Conservation (phyloP, 1,140 invertebrate species). For the Hylaeus anthracinus region DNA sequence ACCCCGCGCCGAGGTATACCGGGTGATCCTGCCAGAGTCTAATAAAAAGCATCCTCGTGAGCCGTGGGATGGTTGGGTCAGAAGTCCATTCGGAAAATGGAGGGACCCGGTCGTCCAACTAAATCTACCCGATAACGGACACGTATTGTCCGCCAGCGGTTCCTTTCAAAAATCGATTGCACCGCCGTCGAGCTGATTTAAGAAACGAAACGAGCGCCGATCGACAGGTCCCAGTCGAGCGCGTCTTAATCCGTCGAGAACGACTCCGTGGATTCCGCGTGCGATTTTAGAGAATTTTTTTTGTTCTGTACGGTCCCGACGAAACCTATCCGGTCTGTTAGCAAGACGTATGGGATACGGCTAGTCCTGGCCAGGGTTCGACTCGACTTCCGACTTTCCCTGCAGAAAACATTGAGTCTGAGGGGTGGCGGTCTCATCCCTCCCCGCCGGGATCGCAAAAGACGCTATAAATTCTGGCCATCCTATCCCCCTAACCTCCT, state of each 20-base stretch:
- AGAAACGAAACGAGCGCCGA: slow-evolving; percentile 45
- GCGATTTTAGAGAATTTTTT: slow-evolving; percentile 70
- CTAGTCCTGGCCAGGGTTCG: slow-evolving; percentile 79
- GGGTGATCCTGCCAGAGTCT: slow-evolving; percentile 77
- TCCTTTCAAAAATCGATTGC: slow-evolving; percentile 38
- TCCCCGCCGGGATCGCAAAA: slow-evolving; percentile 67
- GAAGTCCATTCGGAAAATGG: slow-evolving; percentile 81
- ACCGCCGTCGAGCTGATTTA: slow-evolving; percentile 8
- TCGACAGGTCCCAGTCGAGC: not conserved
- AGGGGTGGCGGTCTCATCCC: slow-evolving; percentile 70
- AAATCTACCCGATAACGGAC: slow-evolving; percentile 79
- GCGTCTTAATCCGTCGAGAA: too few species aligned
- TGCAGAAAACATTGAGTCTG: slow-evolving; percentile 81
- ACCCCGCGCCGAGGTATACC: slow-evolving; percentile 38
- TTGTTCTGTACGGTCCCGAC: slow-evolving; percentile 50
- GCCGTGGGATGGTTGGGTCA: slow-evolving; percentile 73
- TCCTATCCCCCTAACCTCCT: slow-evolving; percentile 37
- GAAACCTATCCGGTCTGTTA: slow-evolving; percentile 76
- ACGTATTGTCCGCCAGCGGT: slow-evolving; percentile 72
- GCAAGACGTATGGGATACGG: slow-evolving; percentile 79
- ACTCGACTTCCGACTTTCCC: slow-evolving; percentile 80
- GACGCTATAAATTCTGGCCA: slow-evolving; percentile 79
- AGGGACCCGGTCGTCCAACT: slow-evolving; percentile 79
- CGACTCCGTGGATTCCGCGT: too few species aligned
- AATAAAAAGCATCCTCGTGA: slow-evolving; percentile 80